phyloP scores from a whole-genome alignment of 2,113 vertebrate genomes.

The Geococcyx californianus region DNA sequence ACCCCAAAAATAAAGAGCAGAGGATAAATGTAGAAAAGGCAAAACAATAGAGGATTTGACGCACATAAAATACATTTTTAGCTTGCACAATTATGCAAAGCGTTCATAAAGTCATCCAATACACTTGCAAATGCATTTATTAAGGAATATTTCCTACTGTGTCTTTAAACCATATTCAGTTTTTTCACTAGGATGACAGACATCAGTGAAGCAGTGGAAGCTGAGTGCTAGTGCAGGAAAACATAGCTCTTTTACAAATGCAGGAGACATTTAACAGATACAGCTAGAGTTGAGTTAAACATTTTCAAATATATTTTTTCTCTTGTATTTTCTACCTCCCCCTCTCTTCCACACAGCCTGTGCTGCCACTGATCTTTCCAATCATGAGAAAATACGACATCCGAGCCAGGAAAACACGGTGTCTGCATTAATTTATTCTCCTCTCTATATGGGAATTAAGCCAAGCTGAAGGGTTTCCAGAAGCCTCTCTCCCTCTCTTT shows the following conservation, averaged over 20 bases:
- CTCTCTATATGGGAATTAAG: constrained; percentile 4
- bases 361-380: not conserved
- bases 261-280: not conserved
- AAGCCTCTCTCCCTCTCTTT: not conserved
- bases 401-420: not conserved
- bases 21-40: not conserved
- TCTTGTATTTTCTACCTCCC: not conserved
- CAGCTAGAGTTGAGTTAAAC: not conserved
- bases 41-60: not conserved
- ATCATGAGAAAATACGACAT: not conserved
- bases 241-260: not conserved
- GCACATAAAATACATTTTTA: fast-evolving
- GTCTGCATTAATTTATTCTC: constrained; percentile 39
- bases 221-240: not conserved
- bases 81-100: not conserved
- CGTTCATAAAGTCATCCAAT: not conserved
- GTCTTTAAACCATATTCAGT: not conserved
- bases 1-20: not conserved
- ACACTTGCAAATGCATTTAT: not conserved
- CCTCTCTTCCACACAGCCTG: not conserved
- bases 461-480: not conserved
- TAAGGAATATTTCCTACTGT: not conserved
- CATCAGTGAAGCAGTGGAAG: fast-evolving
- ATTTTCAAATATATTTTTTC: not conserved
- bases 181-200: not conserved